These are phyloP conservation scores for Nannoperca australis DNA, from an alignment of 2,797 vertebrate species.

Conservation along the genomic window DNA sequence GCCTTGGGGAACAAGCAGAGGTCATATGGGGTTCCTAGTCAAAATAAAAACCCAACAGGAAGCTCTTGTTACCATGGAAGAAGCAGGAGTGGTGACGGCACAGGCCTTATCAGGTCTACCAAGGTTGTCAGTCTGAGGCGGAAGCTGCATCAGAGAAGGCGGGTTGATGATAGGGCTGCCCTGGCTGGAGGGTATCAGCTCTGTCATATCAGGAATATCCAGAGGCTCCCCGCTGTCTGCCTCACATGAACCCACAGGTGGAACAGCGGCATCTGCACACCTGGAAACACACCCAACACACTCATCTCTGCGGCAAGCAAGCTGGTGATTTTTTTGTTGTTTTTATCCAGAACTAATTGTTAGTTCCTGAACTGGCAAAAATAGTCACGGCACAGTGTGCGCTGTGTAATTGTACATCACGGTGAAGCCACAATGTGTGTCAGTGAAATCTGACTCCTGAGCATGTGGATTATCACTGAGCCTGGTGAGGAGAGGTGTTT, in stretches of 20 bases:
- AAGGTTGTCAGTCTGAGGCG: conserved; percentile 14
- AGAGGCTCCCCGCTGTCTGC: conserved; percentile 9
- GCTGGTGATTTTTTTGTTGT: not conserved
- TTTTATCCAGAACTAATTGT: not conserved
- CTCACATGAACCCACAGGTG: conserved; percentile 14
- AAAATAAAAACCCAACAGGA: conserved; percentile 20
- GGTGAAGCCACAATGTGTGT: not conserved
- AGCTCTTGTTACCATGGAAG: conserved; percentile 67
- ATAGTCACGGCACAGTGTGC: not conserved
- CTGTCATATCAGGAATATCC: conserved; percentile 23
- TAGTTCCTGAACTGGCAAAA: not conserved
- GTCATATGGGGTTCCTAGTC: not conserved
- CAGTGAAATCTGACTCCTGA: conserved; percentile 14
- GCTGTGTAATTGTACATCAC: not conserved
- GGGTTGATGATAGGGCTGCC: conserved; percentile 73
- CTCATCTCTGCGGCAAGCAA: not conserved
- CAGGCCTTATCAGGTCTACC: not conserved
- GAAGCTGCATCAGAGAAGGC: conserved; percentile 23
- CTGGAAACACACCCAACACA: conserved; percentile 54
- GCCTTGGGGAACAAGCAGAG: conserved; percentile 5
- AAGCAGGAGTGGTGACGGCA: conserved; percentile 50
- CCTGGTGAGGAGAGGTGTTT: conserved; percentile 14
- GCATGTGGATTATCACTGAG: conserved; percentile 17
- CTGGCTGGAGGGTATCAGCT: conserved; percentile 81
- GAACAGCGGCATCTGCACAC: conserved; percentile 42